phyloP scores from a whole-genome alignment of 1,140 invertebrate species.

The Drosophila teissieri region DNA sequence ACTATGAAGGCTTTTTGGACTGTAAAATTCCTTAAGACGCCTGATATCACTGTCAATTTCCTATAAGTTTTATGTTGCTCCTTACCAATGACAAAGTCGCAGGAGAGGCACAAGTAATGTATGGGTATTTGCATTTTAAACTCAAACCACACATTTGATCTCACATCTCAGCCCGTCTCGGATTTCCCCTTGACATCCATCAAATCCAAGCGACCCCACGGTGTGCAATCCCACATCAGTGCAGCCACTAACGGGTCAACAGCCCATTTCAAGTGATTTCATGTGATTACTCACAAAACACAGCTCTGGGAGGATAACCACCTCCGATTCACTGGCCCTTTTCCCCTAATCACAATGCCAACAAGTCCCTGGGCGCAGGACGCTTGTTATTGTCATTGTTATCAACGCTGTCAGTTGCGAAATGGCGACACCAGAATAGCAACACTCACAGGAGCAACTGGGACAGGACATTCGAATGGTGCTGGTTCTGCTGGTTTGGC shows the following conservation, averaged over 20 bases:
- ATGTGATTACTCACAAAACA: slow-evolving; percentile 51
- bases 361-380: slow-evolving; percentile 36
- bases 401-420: slow-evolving; percentile 68
- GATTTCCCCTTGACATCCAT: slow-evolving; percentile 43
- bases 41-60: too few relatives aligned
- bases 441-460: slow-evolving; percentile 19
- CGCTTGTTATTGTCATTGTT: slow-evolving; percentile 77
- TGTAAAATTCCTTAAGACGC: too few relatives aligned
- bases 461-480: slow-evolving; percentile 1
- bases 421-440: slow-evolving; percentile 39
- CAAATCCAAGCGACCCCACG: slow-evolving; percentile 15
- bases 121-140: neutral
- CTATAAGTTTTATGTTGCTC: too few relatives aligned
- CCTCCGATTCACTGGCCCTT: neutral
- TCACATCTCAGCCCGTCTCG: slow-evolving; percentile 7
- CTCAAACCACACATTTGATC: neutral
- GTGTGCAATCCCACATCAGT: slow-evolving; percentile 13
- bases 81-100: neutral
- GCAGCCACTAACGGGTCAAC: slow-evolving; percentile 44
- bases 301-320: slow-evolving; percentile 25
- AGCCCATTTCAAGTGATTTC: slow-evolving; percentile 54
- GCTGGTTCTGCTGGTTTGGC: neutral
- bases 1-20: too few relatives aligned
- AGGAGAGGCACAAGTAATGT: neutral
- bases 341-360: slow-evolving; percentile 46